Conservation (phyloP, 2,797 vertebrate species). For the Enteromius viviparus region DNA sequence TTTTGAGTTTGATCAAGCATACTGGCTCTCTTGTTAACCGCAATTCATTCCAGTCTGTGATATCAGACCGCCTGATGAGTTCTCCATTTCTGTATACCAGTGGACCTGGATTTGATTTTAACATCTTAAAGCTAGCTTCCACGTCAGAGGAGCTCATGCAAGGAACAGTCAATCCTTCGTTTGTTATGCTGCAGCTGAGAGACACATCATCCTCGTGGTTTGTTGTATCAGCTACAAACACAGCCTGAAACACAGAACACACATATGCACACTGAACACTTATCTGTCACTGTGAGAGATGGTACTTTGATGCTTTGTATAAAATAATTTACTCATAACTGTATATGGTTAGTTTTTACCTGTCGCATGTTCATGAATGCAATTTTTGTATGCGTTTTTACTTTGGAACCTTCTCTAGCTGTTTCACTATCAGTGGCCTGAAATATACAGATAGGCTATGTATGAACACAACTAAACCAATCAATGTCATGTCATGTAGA, state of each 20-base stretch:
- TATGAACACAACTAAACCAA: neutral
- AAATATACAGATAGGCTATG: neutral
- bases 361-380: neutral
- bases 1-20: neutral
- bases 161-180: neutral
- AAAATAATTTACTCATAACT: neutral
- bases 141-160: neutral
- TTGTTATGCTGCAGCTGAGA: neutral
- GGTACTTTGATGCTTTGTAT: no score
- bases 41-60: neutral
- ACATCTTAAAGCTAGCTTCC: no score
- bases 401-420: neutral
- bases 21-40: neutral
- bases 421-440: neutral
- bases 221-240: neutral
- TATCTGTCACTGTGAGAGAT: neutral
- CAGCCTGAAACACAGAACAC: constrained; percentile 1
- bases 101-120: neutral
- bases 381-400: neutral
- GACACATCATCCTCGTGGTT: neutral
- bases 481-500: neutral
- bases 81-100: neutral
- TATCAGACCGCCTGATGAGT: neutral
- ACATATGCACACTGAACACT: neutral
- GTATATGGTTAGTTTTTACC: neutral